phyloP scores from a whole-genome alignment of 2,888 invertebrate genomes.

The Tetragonisca angustula region DNA sequence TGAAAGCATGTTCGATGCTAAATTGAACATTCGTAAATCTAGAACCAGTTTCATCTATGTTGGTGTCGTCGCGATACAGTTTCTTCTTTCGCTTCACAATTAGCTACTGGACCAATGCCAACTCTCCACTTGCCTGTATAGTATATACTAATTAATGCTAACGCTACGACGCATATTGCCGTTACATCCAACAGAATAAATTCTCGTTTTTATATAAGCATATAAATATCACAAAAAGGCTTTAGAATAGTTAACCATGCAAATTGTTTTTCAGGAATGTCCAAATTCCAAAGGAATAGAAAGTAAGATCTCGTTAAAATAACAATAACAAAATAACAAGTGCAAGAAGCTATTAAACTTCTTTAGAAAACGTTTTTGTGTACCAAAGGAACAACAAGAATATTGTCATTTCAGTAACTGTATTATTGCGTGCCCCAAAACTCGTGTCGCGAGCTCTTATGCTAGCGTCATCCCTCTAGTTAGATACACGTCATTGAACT shows the following conservation, averaged over 20 bases:
- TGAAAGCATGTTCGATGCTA: background rate
- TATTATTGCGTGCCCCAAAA: conserved; percentile 42
- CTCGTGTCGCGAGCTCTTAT: conserved; percentile 52
- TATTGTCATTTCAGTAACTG: conserved; percentile 19
- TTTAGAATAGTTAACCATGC: background rate
- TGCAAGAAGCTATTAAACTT: conserved; percentile 10
- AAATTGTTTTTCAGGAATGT: background rate
- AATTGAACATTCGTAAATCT: conserved; percentile 32
- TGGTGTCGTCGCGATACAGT: conserved; percentile 41
- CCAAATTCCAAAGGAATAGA: too few species aligned
- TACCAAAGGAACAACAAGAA: conserved; percentile 7
- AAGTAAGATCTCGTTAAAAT: background rate
- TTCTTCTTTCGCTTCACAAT: conserved; percentile 67
- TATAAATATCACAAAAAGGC: too few species aligned
- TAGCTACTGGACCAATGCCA: conserved; percentile 65
- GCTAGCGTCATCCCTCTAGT: conserved; percentile 69
- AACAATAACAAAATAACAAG: background rate
- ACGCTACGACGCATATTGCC: conserved; percentile 36
- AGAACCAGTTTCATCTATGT: conserved; percentile 49
- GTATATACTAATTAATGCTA: conserved; percentile 50
- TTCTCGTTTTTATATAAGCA: background rate
- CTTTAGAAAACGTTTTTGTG: background rate
- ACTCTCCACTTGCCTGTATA: conserved; percentile 24
- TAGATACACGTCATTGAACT: conserved; percentile 72
- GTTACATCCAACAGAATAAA: conserved; percentile 22